Percentiles rank a stretch among this genome's conserved stretches.
These are phyloP conservation scores for Brachylomia viminalis DNA, from an alignment of 2,888 invertebrate genomes.

Conservation along the genomic window DNA sequence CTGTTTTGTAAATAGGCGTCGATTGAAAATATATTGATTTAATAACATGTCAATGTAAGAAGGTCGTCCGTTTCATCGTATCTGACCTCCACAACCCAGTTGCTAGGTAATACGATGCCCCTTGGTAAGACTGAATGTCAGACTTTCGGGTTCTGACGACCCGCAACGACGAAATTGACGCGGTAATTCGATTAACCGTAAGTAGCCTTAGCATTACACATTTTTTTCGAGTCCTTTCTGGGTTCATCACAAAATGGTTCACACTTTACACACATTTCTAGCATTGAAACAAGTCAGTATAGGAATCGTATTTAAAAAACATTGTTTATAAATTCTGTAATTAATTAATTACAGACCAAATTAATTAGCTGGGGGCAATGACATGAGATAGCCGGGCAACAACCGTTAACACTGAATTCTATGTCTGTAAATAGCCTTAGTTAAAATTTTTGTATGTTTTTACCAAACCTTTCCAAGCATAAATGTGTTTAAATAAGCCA, in stretches of 20 bases:
- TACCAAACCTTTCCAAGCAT: constrained; percentile 8
- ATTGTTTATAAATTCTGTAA: constrained; percentile 15
- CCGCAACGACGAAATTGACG: not conserved
- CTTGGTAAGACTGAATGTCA: not conserved
- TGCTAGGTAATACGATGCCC: not conserved
- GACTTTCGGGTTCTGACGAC: not conserved
- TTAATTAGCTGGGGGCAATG: constrained; percentile 42
- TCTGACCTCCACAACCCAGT: not conserved
- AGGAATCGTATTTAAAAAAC: not conserved
- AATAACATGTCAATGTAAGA: not conserved
- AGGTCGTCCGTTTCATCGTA: not conserved
- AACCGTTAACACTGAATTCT: constrained; percentile 36
- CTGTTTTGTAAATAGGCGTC: not conserved
- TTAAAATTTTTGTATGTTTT: constrained; percentile 28
- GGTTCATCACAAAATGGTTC: not conserved
- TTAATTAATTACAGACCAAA: constrained; percentile 26
- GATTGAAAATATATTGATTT: not conserved
- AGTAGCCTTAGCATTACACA: not conserved
- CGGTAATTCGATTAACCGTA: not conserved
- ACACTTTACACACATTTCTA: not conserved
- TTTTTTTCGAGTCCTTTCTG: constrained; percentile 1
- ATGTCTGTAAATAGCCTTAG: not conserved
- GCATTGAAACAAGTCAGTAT: not conserved
- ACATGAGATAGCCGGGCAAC: constrained; percentile 31
- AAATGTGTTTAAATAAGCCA: constrained; percentile 9